Percentiles rank a stretch among this genome's conserved stretches.
phyloP scores from a whole-genome alignment of 2,888 invertebrate genomes.

The Ormyrus labotus region DNA sequence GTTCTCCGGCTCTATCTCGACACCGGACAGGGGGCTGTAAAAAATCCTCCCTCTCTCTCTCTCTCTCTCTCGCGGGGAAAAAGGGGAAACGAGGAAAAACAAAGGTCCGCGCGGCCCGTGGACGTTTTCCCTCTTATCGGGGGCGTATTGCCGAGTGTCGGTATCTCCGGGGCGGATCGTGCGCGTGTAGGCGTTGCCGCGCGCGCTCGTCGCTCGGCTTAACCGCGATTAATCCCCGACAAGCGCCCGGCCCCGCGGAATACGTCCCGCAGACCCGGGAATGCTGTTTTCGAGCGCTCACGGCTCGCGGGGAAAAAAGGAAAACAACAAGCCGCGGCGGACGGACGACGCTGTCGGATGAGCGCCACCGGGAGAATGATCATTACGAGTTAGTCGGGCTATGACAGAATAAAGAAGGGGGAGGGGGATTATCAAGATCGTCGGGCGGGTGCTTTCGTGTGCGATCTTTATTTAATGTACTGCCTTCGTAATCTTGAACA shows the following conservation, averaged over 20 bases:
- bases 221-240: constrained; percentile 48
- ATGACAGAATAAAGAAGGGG: too few relatives aligned
- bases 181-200: constrained; percentile 17
- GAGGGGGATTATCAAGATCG: too few relatives aligned
- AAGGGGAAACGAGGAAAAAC: background rate
- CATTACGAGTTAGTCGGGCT: too few relatives aligned
- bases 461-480: too few relatives aligned
- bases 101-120: constrained; percentile 2
- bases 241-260: background rate
- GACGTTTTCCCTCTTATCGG: constrained; percentile 23
- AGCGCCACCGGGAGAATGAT: too few relatives aligned
- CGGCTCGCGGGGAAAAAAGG: background rate
- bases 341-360: background rate
- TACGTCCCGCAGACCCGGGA: constrained; percentile 10
- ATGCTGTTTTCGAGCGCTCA: background rate
- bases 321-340: background rate
- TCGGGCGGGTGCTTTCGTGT: too few relatives aligned
- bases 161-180: constrained; percentile 29
- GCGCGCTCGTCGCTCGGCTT: constrained; percentile 26
- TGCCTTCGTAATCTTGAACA: too few relatives aligned
- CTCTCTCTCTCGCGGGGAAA: background rate
- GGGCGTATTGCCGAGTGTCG: constrained; percentile 21
- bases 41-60: too few relatives aligned
- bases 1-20: background rate
- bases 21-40: too few relatives aligned